Evolutionary conservation across 2,888 invertebrate species (phyloP).

Genomic region (Harpalus rubripes): DNA sequence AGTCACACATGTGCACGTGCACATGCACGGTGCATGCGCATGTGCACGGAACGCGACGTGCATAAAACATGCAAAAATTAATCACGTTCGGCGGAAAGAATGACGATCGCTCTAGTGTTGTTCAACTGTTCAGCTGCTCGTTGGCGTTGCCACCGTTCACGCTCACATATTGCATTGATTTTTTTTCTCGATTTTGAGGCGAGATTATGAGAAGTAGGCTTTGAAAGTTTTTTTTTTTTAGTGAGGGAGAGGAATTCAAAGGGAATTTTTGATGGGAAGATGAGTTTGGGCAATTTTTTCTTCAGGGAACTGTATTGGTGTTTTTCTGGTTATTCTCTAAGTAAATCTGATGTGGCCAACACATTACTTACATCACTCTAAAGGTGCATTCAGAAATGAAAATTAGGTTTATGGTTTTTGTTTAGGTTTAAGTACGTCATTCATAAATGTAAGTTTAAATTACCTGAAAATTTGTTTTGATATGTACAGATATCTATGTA

Average conservation of each 20-base stretch:
- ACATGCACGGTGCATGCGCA: conserved; percentile 27
- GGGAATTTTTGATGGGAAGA: background rate
- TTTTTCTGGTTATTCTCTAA: too few relatives aligned
- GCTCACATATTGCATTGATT: conserved; percentile 43
- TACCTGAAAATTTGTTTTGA: too few relatives aligned
- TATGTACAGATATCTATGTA: too few relatives aligned
- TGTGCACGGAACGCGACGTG: conserved; percentile 37
- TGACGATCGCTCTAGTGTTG: conserved; percentile 59
- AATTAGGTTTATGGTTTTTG: too few relatives aligned
- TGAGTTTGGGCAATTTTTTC: conserved; percentile 5
- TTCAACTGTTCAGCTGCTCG: conserved; percentile 31
- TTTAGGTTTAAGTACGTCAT: too few relatives aligned
- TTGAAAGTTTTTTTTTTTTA: conserved; percentile 39
- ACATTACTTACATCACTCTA: too few relatives aligned
- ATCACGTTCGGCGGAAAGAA: conserved; percentile 64
- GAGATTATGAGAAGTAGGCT: conserved; percentile 52
- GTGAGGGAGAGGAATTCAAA: conserved; percentile 1
- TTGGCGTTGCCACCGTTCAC: conserved; percentile 6
- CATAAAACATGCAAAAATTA: conserved; percentile 66
- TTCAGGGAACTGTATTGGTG: background rate
- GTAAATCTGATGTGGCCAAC: too few relatives aligned
- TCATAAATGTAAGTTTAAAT: too few relatives aligned
- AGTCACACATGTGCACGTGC: conserved; percentile 18
- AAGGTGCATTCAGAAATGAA: too few relatives aligned
- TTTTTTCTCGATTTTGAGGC: conserved; percentile 49